These are phyloP conservation scores for Zelleria hepariella DNA, from an alignment of 2,888 invertebrate genomes.

Conservation along the genomic window DNA sequence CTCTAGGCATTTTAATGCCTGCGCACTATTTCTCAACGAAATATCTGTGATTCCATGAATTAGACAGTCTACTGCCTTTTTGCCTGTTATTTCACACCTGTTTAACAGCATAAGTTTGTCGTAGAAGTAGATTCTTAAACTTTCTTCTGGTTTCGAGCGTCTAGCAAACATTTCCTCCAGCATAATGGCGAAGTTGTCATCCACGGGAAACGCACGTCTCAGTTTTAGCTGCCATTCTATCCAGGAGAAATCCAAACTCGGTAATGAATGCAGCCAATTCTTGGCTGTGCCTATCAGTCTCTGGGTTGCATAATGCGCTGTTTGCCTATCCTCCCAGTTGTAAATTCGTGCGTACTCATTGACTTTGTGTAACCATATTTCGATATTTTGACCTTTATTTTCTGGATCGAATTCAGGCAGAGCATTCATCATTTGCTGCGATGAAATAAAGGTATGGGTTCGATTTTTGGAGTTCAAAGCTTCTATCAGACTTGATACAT, in stretches of 20 bases:
- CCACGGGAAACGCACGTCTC: constrained; percentile 1
- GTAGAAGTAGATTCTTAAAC: constrained; percentile 1
- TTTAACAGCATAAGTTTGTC: constrained; percentile 3
- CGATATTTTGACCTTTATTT: neutral
- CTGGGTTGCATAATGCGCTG: neutral
- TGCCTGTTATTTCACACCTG: constrained; percentile 7
- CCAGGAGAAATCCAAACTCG: neutral
- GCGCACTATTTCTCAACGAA: constrained; percentile 5
- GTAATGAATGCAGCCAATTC: neutral
- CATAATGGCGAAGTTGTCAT: constrained; percentile 3
- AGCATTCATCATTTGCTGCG: neutral
- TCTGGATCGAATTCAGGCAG: neutral
- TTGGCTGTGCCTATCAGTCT: neutral
- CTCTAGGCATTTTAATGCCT: constrained; percentile 7
- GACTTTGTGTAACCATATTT: neutral
- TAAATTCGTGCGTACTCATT: neutral
- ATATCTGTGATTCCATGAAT: constrained; percentile 9
- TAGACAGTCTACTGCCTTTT: constrained; percentile 10
- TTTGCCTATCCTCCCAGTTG: neutral
- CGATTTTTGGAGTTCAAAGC: no score
- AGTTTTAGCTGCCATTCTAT: neutral
- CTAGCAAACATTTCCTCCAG: constrained; percentile 6
- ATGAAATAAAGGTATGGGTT: no score
- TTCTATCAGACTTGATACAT: no score
- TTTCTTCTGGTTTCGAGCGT: neutral